Evolutionary conservation across 2,888 invertebrate genomes (phyloP).

Genomic region (Pseudoips prasinana): DNA sequence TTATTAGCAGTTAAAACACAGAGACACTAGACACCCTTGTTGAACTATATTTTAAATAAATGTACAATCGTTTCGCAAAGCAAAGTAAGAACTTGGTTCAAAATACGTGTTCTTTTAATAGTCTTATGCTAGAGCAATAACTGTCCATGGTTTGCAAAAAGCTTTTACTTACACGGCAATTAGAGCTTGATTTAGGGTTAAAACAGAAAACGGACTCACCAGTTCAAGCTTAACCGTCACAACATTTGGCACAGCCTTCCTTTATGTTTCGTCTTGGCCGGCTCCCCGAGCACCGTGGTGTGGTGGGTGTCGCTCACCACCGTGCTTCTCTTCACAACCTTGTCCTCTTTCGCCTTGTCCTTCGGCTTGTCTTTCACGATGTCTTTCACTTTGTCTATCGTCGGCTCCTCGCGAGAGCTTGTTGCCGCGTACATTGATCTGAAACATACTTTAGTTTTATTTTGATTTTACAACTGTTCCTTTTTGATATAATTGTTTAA

Average conservation of each 20-base stretch:
- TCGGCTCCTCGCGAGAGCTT: conserved; percentile 50
- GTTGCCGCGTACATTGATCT: conserved; percentile 77
- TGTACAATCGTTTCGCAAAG: too few relatives aligned
- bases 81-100: too few relatives aligned
- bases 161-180: too few relatives aligned
- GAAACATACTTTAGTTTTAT: conserved; percentile 67
- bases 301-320: conserved; percentile 32
- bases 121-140: too few relatives aligned
- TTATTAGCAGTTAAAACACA: too few relatives aligned
- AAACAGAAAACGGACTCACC: too few relatives aligned
- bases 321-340: conserved; percentile 43
- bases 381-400: background rate
- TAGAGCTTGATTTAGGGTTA: too few relatives aligned
- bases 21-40: too few relatives aligned
- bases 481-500: conserved; percentile 42
- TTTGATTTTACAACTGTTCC: conserved; percentile 36
- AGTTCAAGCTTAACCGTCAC: conserved; percentile 78
- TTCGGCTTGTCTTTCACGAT: background rate
- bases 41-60: too few relatives aligned
- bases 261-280: conserved; percentile 57
- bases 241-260: conserved; percentile 75
- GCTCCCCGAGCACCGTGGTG: conserved; percentile 34
- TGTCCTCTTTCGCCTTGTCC: conserved; percentile 5
- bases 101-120: too few relatives aligned
- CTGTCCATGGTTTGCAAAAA: too few relatives aligned